These are phyloP conservation scores for Entomobrya multifasciata DNA, from an alignment of 2,888 invertebrate genomes.

Conservation along the genomic window DNA sequence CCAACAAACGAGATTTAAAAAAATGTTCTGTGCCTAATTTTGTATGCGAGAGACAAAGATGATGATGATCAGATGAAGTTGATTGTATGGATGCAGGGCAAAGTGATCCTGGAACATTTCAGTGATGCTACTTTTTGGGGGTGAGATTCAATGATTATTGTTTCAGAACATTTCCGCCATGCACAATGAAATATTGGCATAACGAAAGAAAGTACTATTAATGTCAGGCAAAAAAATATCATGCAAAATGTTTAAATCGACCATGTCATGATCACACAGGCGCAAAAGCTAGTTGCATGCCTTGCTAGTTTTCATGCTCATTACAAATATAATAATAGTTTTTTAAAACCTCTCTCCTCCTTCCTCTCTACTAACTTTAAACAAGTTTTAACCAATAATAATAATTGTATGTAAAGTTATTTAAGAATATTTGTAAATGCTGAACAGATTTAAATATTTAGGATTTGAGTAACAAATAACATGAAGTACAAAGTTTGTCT, in stretches of 20 bases:
- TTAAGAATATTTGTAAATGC: not conserved
- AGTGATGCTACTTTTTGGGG: not conserved
- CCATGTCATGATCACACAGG: not conserved
- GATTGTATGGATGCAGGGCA: not conserved
- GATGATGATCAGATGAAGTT: not conserved
- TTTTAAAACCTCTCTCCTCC: too few species aligned
- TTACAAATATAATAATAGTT: too few species aligned
- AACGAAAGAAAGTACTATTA: slow-evolving; percentile 17
- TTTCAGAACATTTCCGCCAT: slow-evolving; percentile 10
- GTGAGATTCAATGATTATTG: slow-evolving; percentile 12
- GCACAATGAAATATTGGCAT: slow-evolving; percentile 26
- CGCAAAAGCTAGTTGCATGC: slow-evolving; percentile 28
- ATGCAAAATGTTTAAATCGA: slow-evolving; percentile 15
- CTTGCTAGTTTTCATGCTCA: slow-evolving; percentile 13
- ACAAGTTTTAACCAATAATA: too few species aligned
- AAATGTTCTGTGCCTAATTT: too few species aligned
- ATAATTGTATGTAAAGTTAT: not conserved
- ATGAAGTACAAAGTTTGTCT: too few species aligned
- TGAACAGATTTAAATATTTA: not conserved
- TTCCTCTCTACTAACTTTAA: too few species aligned
- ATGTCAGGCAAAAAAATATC: slow-evolving; percentile 32
- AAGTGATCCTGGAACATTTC: not conserved
- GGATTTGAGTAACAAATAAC: too few species aligned
- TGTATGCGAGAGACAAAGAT: too few species aligned
- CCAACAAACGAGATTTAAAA: not conserved